Evolutionary conservation across 2,888 invertebrate genomes (phyloP).

Genomic region (Spialia ferax): DNA sequence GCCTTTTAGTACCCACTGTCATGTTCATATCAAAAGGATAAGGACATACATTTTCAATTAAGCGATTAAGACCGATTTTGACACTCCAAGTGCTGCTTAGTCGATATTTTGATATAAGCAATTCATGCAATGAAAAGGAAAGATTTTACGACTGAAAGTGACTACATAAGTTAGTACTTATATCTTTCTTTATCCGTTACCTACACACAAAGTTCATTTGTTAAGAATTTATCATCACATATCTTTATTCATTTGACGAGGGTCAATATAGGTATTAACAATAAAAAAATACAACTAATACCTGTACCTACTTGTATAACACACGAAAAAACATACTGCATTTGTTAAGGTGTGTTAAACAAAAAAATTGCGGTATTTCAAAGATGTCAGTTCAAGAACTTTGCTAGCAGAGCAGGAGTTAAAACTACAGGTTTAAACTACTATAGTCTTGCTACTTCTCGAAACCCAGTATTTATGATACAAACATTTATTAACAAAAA

Average conservation of each 20-base stretch:
- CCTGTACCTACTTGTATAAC: background rate
- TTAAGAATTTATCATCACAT: background rate
- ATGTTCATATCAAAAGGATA: constrained; percentile 37
- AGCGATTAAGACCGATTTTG: constrained; percentile 35
- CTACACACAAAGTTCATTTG: background rate
- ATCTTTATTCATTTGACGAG: background rate
- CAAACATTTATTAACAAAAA: too few species aligned
- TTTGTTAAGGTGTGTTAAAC: background rate
- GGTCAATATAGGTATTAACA: background rate
- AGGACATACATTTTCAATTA: constrained; percentile 34
- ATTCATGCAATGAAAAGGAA: constrained; percentile 13
- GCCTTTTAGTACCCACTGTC: constrained; percentile 38
- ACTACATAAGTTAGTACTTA: background rate
- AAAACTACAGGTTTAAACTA: background rate
- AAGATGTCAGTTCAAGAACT: background rate
- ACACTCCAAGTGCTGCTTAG: constrained; percentile 17
- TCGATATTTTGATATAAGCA: constrained; percentile 23
- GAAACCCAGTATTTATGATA: background rate
- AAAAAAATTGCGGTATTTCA: constrained; percentile 4
- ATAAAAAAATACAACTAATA: background rate
- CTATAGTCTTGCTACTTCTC: background rate
- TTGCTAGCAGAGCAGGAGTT: background rate
- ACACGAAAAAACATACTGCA: background rate
- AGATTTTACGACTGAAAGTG: background rate
- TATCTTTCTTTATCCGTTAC: background rate